phyloP scores from a whole-genome alignment of 2,113 vertebrate genomes.

The Tragelaphus imberbis region DNA sequence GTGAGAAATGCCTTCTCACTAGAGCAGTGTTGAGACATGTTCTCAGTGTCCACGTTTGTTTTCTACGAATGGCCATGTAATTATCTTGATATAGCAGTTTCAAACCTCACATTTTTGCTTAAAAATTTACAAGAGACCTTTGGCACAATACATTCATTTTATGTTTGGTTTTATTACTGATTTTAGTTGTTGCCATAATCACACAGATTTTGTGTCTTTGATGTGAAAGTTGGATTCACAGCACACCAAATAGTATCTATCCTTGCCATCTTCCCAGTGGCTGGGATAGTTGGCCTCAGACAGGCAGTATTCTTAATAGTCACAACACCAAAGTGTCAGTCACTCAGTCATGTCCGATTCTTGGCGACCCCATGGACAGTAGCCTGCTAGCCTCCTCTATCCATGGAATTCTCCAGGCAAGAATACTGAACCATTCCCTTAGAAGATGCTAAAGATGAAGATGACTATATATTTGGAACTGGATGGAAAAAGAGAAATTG shows the following conservation, averaged over 20 bases:
- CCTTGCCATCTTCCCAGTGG: neutral
- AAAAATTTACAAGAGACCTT: conserved; percentile 5
- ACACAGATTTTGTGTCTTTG: conserved; percentile 20
- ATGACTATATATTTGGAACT: neutral
- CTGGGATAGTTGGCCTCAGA: neutral
- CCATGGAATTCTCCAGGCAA: neutral
- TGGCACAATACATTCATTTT: conserved; percentile 25
- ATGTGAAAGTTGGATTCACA: neutral
- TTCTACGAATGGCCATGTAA: neutral
- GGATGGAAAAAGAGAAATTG: neutral
- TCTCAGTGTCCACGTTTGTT: neutral
- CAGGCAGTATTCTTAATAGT: neutral
- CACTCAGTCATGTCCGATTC: neutral
- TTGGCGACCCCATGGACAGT: neutral
- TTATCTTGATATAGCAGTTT: conserved; percentile 10
- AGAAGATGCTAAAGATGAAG: neutral
- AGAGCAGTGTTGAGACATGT: neutral
- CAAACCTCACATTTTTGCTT: conserved; percentile 6
- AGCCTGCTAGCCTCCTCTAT: neutral
- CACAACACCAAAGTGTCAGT: neutral
- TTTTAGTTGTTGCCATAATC: conserved; percentile 40
- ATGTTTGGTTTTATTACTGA: conserved; percentile 21
- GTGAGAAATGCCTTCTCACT: neutral
- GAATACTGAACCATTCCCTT: neutral
- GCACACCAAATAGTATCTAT: neutral